These are phyloP conservation scores for Epizoanthus ramosus DNA, from an alignment of 92 coral and sea anemone genomes.

Conservation along the genomic window DNA sequence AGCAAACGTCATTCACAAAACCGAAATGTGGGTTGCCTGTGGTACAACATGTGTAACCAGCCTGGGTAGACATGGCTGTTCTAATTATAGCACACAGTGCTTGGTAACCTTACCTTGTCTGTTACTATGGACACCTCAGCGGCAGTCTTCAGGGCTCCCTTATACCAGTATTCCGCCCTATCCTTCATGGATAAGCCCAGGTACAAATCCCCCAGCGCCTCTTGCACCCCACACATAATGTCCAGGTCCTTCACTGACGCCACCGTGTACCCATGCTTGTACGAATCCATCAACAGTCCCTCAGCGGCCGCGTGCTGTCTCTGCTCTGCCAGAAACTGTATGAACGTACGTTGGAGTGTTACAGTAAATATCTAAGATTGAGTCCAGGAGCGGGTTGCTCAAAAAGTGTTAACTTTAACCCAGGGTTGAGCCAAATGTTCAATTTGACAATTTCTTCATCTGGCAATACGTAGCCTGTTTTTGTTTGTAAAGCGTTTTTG, in stretches of 20 bases:
- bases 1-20: no score
- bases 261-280: conserved; percentile 84
- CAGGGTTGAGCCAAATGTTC: no score
- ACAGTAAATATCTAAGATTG: no score
- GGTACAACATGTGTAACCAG: not conserved
- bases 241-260: conserved; percentile 85
- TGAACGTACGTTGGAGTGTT: not conserved
- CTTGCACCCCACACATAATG: conserved; percentile 71
- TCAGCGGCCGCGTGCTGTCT: conserved; percentile 73
- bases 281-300: conserved; percentile 69
- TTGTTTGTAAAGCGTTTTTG: no score
- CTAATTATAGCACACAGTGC: not conserved
- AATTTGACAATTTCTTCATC: no score
- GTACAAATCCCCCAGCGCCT: conserved; percentile 81
- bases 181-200: conserved; percentile 50
- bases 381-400: no score
- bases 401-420: no score
- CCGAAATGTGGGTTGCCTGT: not conserved
- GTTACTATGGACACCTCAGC: conserved; percentile 66
- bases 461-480: no score
- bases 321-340: conserved; percentile 59
- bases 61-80: not conserved
- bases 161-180: conserved; percentile 82
- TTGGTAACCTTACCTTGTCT: conserved; percentile 64
- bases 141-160: conserved; percentile 73